Conservation (phyloP, 1,140 invertebrate species). For the Drosophila equinoxialis region DNA sequence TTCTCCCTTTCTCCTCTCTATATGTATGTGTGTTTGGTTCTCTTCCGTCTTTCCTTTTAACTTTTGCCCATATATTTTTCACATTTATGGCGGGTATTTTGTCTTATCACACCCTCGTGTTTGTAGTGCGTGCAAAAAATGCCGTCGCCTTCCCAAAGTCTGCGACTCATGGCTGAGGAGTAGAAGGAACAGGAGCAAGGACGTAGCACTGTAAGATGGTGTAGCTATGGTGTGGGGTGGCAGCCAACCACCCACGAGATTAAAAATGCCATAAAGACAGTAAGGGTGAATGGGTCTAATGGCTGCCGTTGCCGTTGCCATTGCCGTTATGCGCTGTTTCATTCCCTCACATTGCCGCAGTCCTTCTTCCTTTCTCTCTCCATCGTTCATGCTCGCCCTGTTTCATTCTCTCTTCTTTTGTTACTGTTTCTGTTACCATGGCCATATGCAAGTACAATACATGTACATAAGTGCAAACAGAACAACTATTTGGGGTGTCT, state of each 20-base stretch:
- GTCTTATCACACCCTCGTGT: slow-evolving; percentile 81
- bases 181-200: background rate
- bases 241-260: slow-evolving; percentile 75
- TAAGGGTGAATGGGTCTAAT: slow-evolving; percentile 81
- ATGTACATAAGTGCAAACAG: background rate
- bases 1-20: slow-evolving; percentile 8
- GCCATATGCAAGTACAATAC: slow-evolving; percentile 28
- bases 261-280: slow-evolving; percentile 81
- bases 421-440: slow-evolving; percentile 49
- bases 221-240: slow-evolving; percentile 28
- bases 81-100: slow-evolving; percentile 81
- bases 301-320: slow-evolving; percentile 67
- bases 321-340: slow-evolving; percentile 62
- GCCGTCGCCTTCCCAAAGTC: slow-evolving; percentile 37
- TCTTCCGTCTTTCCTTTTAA: slow-evolving; percentile 68
- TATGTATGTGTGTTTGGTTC: slow-evolving; percentile 17
- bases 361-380: slow-evolving; percentile 8
- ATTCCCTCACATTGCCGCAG: slow-evolving; percentile 34
- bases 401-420: background rate
- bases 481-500: slow-evolving; percentile 17
- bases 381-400: background rate
- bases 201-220: slow-evolving; percentile 5
- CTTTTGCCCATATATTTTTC: slow-evolving; percentile 80
- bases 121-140: slow-evolving; percentile 81
- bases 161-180: slow-evolving; percentile 25